Evolutionary conservation across 2,888 invertebrate species (phyloP), one percentile per base, ranked within the genome.

Genomic region (Phengaris alcon): DNA sequence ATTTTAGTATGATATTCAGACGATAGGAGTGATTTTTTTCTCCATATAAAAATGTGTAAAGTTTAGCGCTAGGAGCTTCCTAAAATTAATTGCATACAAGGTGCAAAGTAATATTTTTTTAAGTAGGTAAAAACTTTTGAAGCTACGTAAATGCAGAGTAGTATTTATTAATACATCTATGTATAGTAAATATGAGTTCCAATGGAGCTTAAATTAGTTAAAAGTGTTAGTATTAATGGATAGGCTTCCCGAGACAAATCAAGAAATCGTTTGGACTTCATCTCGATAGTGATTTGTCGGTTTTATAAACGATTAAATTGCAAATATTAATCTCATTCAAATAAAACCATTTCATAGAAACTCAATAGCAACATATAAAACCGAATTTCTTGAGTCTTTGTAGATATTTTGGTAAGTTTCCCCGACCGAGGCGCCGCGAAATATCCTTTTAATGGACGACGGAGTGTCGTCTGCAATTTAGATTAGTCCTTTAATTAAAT

Each of bases 401-500:
- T 15, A 57, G 57, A 22, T 72, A 70, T 70, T 68, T 69, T 72
- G 8, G 12, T 84, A 90, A 91, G 87, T 91, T 90, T 88, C 87
- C 87, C 86, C 87, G 87, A 88, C 87, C 89, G 82, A 89, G 87
- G 86, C 87, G 88, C 87, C 85, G 87, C 90, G 87, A 90, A 93
- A 92, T 91, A 92, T 90, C 91, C 90, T 89, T 92, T 93, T 92
- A 93, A 93, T 92, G 91, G 91, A 83, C 85, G 89, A 82, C 86
- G 85, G 90, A 89, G 92, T 90, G 92, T 90, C 91, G 89, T 93
- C 93, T 93, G 91, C 93, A 93, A 93, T 93, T 93, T 92, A 93
- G 93, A 93, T 93, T 93, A 93, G 93, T 91, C 92, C 91, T 92
- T 93, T 93, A 93, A 93, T 93, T 93, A 93, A 93, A 93, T 93